Base-by-base conservation (phyloP, 2,113 vertebrate species). In the Seriola rivoliana region DNA sequence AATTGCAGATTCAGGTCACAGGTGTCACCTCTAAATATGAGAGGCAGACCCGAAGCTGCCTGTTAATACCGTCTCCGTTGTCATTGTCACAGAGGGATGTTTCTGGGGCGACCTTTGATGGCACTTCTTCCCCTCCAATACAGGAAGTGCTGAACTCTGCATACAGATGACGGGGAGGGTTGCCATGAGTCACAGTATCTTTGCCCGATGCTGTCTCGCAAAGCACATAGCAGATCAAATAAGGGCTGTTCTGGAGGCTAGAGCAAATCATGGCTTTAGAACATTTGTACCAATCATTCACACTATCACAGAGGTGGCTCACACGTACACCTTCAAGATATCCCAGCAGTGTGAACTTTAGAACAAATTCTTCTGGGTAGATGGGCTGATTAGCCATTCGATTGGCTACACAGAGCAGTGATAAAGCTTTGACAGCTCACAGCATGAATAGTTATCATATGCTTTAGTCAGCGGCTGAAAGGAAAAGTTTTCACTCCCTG, bases 141-240 rank as follows among this genome's bases (percentile, higher is more conserved):
- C 90, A 93, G 92, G 93, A 95, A 93, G 82, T 84, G 85, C 70
- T 85, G 81, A 87, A 78, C 91, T 88, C 86, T 85, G 93, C 92
- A 94, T 94, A 87, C 93, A 89, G 89, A 94, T 94, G 85, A 90
- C 73, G 21, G 74, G 34, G 69, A 1, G 71, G 79, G 74, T 57
- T 55, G 79, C 81, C 63, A 6, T 80, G 82, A 88, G 67, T 89
- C 89, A 88, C 78, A 86, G 82, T 73, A 75, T 80, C 83, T 65
- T 78, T 5, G 21, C 81, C 80, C 58, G 75, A 79, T 69, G 68
- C 62, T 29, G 78, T 85, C 87, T 36, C 12, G 55, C 48, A 34
- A 68, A 92, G 85, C 83, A 85, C 82, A 90, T 87, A 86, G 62
- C 64, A 67, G 58, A 89, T 91, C 84, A 89, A 84, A 89, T 86